Percentiles rank a stretch among this genome's conserved stretches.
Conservation (phyloP, 2,113 vertebrate genomes). For the Rhinichthys klamathensis region DNA sequence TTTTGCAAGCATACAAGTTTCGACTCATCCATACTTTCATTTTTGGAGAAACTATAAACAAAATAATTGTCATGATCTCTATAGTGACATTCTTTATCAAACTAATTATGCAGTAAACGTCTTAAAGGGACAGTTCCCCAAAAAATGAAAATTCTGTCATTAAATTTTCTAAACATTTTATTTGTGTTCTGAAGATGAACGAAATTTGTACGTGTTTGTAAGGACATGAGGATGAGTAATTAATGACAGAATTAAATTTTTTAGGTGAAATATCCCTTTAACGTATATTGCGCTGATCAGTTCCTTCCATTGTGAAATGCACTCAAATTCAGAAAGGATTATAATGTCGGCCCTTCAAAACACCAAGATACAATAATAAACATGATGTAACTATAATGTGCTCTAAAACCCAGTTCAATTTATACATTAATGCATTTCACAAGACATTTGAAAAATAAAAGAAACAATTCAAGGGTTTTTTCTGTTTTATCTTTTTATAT, state of each 20-base stretch:
- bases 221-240: too few relatives aligned
- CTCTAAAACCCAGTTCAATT: not conserved
- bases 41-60: not conserved
- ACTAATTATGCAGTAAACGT: not conserved
- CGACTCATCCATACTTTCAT: too few relatives aligned
- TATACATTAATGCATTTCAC: not conserved
- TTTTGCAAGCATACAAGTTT: not conserved
- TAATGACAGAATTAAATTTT: too few relatives aligned
- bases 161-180: too few relatives aligned
- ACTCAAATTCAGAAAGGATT: not conserved
- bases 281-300: not conserved
- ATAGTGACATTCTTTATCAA: not conserved
- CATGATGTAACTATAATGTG: not conserved
- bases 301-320: not conserved
- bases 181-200: too few relatives aligned
- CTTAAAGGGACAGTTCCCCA: not conserved
- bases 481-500: constrained; percentile 36
- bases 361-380: not conserved
- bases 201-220: too few relatives aligned
- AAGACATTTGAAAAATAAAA: not conserved
- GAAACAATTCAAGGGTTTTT: not conserved
- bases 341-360: too few relatives aligned
- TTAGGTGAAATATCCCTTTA: not conserved
- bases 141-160: too few relatives aligned
- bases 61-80: not conserved